Base-by-base conservation (phyloP, 2,113 vertebrate species). In the Perccottus glenii region DNA sequence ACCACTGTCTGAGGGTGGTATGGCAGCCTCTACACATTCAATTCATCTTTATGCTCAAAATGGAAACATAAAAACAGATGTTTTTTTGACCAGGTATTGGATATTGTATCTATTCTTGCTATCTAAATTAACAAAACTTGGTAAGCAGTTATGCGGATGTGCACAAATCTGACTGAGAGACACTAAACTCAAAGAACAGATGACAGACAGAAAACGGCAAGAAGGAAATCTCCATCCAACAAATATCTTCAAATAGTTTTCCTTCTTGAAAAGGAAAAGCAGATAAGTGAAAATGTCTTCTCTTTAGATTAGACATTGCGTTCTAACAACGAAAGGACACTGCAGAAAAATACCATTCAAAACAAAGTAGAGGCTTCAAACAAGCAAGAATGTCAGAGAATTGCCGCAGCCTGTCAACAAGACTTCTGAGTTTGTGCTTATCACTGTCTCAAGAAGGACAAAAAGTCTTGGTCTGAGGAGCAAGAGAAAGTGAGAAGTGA, bases 351-450 rank as follows among this genome's bases (percentile, higher is more conserved):
- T 66, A 49, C 47, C 67, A 81, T 3, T 16, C 0, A 60, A 58
- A 43, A 77, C 61, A 53, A 68, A 82, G 77, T 47, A 15, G 1
- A 72, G 49, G 55, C 81, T 84, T 87, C 82, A 86, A 84, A 84
- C 59, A 43, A 66, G 55, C 35, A 11, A 77, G 77, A 89, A 86
- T 81, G 79, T 87, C 84, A 90, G 43, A 56, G 6, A 55, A 55
- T 40, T 40, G 38, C 38, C 8, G 38, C 38, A 12, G 65, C 68
- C 48, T 67, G 63, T 51, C 51, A 49, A 64, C 50, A 55, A 55
- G 52, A 70, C 53, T 49, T 73, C 33, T 1, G 36, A 65, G 70
- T 80, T 66, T 68, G 66, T 74, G 64, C 73, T 77, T 77, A 79
- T 82, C 57, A 14, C 27, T 11, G 12, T 85, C 74, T 86, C 77